These are phyloP conservation scores for Butorides virescens DNA, from an alignment of 2,113 vertebrate species.

Conservation along the genomic window DNA sequence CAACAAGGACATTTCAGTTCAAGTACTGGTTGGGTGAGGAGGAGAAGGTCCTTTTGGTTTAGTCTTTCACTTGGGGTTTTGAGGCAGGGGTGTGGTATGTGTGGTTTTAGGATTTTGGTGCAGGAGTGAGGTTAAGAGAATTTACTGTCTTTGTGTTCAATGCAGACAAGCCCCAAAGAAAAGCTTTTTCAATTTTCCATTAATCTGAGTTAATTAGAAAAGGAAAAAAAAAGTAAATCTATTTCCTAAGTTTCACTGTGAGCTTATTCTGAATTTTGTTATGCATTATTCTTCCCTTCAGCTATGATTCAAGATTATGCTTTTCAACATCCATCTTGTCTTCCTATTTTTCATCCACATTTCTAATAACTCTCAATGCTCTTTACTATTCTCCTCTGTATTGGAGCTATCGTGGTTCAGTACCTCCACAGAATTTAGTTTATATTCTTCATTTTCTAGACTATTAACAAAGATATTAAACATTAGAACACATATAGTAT, in stretches of 20 bases:
- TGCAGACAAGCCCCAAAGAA: not conserved
- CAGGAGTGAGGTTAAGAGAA: not conserved
- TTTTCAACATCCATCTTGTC: not conserved
- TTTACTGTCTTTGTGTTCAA: not conserved
- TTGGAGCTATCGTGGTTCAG: not conserved
- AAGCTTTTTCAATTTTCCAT: not conserved
- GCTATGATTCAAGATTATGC: not conserved
- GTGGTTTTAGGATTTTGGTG: not conserved
- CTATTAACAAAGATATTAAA: slow-evolving; percentile 24
- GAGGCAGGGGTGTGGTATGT: no score
- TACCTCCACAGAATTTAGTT: not conserved
- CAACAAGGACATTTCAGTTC: not conserved
- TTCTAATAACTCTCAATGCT: not conserved
- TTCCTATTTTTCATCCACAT: not conserved
- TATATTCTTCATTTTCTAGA: not conserved
- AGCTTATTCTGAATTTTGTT: not conserved
- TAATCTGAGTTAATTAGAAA: not conserved
- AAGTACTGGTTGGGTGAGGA: not conserved
- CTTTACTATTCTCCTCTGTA: not conserved
- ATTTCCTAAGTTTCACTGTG: not conserved
- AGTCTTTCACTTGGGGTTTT: not conserved
- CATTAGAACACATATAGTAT: not conserved
- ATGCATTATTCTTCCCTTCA: not conserved
- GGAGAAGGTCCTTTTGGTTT: not conserved
- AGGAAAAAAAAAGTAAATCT: not conserved